These are phyloP conservation scores for Melieria crassipennis DNA, from an alignment of 2,888 invertebrate species.

Conservation along the genomic window DNA sequence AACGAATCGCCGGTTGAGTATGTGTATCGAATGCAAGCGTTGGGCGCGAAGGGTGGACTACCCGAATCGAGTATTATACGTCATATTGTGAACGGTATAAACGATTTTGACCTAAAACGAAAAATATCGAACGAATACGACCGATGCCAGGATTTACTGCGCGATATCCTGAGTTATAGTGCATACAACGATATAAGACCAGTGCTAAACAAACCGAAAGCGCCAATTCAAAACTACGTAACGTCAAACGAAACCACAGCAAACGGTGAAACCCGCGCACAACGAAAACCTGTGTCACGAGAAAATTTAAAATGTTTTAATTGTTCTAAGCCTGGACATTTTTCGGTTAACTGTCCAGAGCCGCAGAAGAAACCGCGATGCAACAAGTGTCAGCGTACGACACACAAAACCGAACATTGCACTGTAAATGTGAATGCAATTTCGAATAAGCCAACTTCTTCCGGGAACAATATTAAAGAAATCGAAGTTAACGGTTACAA, in stretches of 20 bases:
- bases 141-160: conserved; percentile 29
- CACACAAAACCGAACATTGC: conserved; percentile 26
- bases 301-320: conserved; percentile 29
- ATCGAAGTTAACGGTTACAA: background rate
- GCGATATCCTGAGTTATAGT: conserved; percentile 31
- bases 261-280: background rate
- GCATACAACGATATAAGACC: conserved; percentile 29
- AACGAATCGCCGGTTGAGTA: conserved; percentile 19
- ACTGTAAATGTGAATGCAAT: no score
- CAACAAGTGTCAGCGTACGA: conserved; percentile 20
- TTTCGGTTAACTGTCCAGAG: conserved; percentile 29
- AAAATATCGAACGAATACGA: conserved; percentile 33
- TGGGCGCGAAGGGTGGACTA: conserved; percentile 23
- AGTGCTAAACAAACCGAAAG: conserved; percentile 5
- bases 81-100: conserved; percentile 30
- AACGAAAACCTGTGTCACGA: no score
- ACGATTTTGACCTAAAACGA: conserved; percentile 25
- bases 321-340: conserved; percentile 32
- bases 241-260: background rate
- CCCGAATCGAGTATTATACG: conserved; percentile 23
- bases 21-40: conserved; percentile 26
- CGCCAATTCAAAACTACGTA: background rate
- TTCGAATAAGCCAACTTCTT: conserved; percentile 2
- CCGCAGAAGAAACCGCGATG: conserved; percentile 33
- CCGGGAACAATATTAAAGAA: background rate